These are phyloP conservation scores for Phymanthus crucifer DNA, from an alignment of 92 coral and sea anemone species.

Conservation along the genomic window DNA sequence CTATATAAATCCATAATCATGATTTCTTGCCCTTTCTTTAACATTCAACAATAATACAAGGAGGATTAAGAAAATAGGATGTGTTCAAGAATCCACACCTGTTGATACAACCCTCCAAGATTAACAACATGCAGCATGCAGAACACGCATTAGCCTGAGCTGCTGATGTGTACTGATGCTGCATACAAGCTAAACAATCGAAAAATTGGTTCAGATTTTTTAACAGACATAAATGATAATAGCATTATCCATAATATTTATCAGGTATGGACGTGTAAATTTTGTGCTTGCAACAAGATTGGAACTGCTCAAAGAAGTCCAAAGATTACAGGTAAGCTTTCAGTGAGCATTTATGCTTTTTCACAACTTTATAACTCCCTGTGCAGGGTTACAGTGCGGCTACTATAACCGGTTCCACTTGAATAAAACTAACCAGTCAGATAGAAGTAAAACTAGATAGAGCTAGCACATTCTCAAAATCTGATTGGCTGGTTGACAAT, in stretches of 20 bases:
- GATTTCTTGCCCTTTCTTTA: not conserved
- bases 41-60: not conserved
- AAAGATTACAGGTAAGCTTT: conserved; percentile 86
- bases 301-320: conserved; percentile 92
- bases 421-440: too few species aligned
- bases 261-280: conserved; percentile 96
- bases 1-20: not conserved
- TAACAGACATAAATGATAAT: not conserved
- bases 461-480: too few species aligned
- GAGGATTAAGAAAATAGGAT: conserved; percentile 33
- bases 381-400: too few species aligned
- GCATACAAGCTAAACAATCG: conserved; percentile 14
- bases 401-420: too few species aligned
- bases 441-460: too few species aligned
- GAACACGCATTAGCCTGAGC: conserved; percentile 30
- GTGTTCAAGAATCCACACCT: conserved; percentile 29
- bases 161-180: conserved; percentile 40
- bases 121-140: conserved; percentile 17
- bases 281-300: conserved; percentile 89
- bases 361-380: not conserved
- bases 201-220: too few species aligned
- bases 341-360: not conserved
- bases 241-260: not conserved
- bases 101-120: conserved; percentile 47
- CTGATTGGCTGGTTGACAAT: too few species aligned